A percentile compares a stretch with the other conserved stretches of the same genome.
These are phyloP conservation scores for Craterocephalus amniculus DNA, from an alignment of 2,797 vertebrate species.

Conservation along the genomic window DNA sequence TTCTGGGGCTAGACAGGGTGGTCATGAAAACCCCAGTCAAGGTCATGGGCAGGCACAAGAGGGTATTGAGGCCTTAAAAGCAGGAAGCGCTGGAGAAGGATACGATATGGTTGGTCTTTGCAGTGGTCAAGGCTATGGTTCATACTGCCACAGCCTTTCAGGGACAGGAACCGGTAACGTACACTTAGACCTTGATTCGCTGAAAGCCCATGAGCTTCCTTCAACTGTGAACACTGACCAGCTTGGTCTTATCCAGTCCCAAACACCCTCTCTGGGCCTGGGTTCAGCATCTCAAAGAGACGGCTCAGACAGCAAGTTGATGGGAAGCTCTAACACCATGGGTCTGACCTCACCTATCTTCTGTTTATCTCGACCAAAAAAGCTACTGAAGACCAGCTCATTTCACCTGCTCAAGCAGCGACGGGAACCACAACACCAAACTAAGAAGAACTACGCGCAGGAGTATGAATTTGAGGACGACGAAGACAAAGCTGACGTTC, in stretches of 20 bases:
- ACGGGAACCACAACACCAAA: constrained; percentile 80
- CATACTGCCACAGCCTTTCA: constrained; percentile 80
- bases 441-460: constrained; percentile 90
- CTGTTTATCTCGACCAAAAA: constrained; percentile 92
- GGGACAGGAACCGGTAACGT: constrained; percentile 77
- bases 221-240: constrained; percentile 94
- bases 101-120: constrained; percentile 85
- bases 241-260: constrained; percentile 90
- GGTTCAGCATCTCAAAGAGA: constrained; percentile 68
- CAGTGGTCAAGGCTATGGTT: constrained; percentile 78
- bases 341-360: constrained; percentile 88
- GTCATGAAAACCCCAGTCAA: constrained; percentile 75
- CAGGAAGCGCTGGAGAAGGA: constrained; percentile 63
- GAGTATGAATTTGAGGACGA: constrained; percentile 95
- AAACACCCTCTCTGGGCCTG: constrained; percentile 71
- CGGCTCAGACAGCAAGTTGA: constrained; percentile 75
- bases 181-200: constrained; percentile 85
- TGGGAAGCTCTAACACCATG: constrained; percentile 64
- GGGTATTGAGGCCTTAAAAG: constrained; percentile 75
- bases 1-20: constrained; percentile 70
- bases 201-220: constrained; percentile 88
- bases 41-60: constrained; percentile 73
- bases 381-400: constrained; percentile 91
- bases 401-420: constrained; percentile 91
- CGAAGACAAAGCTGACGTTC: constrained; percentile 90